Evolutionary conservation across 2,797 vertebrate genomes (phyloP), one percentile per base, ranked within the genome.

Genomic region (Lepus oiostolus): DNA sequence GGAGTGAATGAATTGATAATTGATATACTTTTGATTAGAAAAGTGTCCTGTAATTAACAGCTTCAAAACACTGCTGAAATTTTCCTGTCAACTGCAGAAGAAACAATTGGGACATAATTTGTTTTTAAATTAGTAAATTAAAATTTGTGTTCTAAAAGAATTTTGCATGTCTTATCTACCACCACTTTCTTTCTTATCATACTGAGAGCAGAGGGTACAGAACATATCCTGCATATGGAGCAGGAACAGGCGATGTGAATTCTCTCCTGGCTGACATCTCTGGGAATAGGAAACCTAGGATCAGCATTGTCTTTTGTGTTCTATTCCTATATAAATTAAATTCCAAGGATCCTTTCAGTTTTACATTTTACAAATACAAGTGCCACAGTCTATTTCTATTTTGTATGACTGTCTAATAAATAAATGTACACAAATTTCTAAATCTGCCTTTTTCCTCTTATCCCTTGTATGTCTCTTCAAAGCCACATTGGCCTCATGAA

Each of bases 111-210:
- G 92, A 60, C 52, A 70, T 32, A 75, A 63, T 95, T 83, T 93
- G 54, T 42, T 82, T 93, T 91, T 84, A 81, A 81, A 71, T 76
- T 70, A 70, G 42, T 62, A 63, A 42, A 84, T 90, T 84, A 42
- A 58, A 58, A 58, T 58, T 58, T 88, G 67, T 58, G 50, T 92
- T 95, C 42, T 90, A 65, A 91, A 65, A 84, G 62, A 60, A 32
- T 80, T 87, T 80, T 9, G 68, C 84, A 30, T 35, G 9, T 75
- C 76, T 91, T 30, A 68, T 47, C 47, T 11, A 75, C 21, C 83
- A 1, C 90, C 50, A n/a, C 16, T 75, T 63, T 79, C 62, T 82
- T 58, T 79, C 7, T 80, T 85, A 8, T 13, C 30, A 28, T 4
- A 67, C 12, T 89, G 85, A 79, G 50, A 60, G 21, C 77, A 24